Conservation (phyloP, 2,888 invertebrate genomes). For the Erebia aethiops region DNA sequence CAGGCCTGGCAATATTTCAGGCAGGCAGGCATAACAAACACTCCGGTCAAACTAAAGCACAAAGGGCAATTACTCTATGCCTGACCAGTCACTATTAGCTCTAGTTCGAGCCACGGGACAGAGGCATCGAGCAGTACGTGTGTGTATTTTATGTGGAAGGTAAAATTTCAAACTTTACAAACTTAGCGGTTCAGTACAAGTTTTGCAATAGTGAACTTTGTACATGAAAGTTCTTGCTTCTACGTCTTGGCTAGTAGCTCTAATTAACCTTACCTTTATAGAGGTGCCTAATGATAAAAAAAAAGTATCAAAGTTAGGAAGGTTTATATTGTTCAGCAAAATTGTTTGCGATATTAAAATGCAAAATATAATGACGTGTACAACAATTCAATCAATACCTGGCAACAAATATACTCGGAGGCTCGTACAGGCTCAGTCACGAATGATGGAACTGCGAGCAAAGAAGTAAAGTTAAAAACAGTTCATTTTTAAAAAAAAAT, state of each 20-base stretch:
- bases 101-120: slow-evolving; percentile 17
- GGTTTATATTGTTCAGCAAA: not conserved
- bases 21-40: slow-evolving; percentile 36
- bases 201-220: slow-evolving; percentile 1
- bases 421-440: no score
- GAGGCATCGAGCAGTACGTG: slow-evolving; percentile 5
- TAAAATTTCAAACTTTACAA: slow-evolving; percentile 5
- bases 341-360: not conserved
- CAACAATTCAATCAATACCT: no score
- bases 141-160: not conserved
- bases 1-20: slow-evolving; percentile 3
- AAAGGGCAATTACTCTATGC: slow-evolving; percentile 50
- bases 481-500: no score
- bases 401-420: no score
- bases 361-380: not conserved
- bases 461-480: no score
- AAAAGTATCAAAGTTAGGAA: not conserved
- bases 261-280: not conserved
- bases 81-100: slow-evolving; percentile 35
- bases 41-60: slow-evolving; percentile 40
- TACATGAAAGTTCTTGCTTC: not conserved
- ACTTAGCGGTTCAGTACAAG: not conserved
- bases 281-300: not conserved
- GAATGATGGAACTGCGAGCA: no score
- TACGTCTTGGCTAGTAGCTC: not conserved